Conservation (phyloP, 1,140 invertebrate species). For the Neodiprion virginianus region DNA sequence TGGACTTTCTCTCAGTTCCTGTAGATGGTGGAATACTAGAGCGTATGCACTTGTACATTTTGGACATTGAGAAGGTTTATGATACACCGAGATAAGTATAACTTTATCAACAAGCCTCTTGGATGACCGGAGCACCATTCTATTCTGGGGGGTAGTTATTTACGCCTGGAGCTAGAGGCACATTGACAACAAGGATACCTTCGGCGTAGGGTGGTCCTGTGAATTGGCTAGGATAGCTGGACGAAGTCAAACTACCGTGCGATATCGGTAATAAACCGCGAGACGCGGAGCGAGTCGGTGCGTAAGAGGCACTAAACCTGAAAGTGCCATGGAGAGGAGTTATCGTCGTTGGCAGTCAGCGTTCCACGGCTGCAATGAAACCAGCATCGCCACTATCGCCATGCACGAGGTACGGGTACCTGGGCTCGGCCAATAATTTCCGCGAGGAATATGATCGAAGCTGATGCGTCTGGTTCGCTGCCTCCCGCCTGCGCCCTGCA, state of each 20-base stretch:
- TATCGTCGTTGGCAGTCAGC: background rate
- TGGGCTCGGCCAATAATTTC: constrained; percentile 43
- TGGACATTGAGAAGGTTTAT: no score
- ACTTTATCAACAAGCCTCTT: no score
- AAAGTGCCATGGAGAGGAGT: background rate
- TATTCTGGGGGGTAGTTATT: no score
- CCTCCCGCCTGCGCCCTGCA: constrained; percentile 29
- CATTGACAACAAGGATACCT: no score
- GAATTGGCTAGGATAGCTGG: no score
- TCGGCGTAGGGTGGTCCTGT: no score
- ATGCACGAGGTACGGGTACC: constrained; percentile 29
- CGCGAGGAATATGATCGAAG: constrained; percentile 46
- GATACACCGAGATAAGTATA: no score
- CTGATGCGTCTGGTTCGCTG: constrained; percentile 39
- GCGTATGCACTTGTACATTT: no score
- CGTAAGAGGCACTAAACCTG: constrained; percentile 3
- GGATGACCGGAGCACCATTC: no score
- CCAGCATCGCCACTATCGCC: constrained; percentile 32
- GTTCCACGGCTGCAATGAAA: background rate
- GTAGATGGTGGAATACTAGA: no score
- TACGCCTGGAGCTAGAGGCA: no score
- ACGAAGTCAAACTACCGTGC: background rate
- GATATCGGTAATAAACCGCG: constrained; percentile 7
- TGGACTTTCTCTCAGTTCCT: no score
- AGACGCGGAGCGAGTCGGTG: background rate